These are phyloP conservation scores for Drosophila macrospina DNA, from an alignment of 2,888 invertebrate species.

Conservation along the genomic window DNA sequence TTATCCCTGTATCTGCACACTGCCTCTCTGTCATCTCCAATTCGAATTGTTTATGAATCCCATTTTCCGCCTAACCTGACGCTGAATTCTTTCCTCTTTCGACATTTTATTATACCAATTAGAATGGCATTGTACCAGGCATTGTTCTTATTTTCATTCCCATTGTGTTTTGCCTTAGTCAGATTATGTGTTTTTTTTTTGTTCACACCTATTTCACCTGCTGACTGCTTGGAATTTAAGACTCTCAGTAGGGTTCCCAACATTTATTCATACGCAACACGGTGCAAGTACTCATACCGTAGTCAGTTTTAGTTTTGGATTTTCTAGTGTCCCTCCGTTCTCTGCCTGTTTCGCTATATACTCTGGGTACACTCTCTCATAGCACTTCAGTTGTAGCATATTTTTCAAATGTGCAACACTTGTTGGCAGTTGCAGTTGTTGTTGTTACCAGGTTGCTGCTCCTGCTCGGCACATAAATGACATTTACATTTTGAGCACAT, in stretches of 20 bases:
- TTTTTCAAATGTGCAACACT: slow-evolving; percentile 77
- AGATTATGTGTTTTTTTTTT: slow-evolving; percentile 28
- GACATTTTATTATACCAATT: slow-evolving; percentile 78
- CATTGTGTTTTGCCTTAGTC: slow-evolving; percentile 34
- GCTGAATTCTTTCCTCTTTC: slow-evolving; percentile 55
- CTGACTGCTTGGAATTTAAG: slow-evolving; percentile 70
- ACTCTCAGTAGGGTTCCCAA: slow-evolving; percentile 67
- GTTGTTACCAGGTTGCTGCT: slow-evolving; percentile 39
- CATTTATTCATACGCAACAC: slow-evolving; percentile 70
- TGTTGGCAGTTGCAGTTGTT: slow-evolving; percentile 41
- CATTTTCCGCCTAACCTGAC: slow-evolving; percentile 37
- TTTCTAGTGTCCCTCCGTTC: background rate
- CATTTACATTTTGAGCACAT: slow-evolving; percentile 77
- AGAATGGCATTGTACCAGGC: slow-evolving; percentile 52
- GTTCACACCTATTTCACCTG: slow-evolving; percentile 61
- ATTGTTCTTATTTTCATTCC: slow-evolving; percentile 44
- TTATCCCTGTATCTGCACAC: slow-evolving; percentile 2
- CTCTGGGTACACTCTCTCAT: slow-evolving; percentile 22
- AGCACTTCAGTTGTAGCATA: slow-evolving; percentile 66
- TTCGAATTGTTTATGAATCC: slow-evolving; percentile 18
- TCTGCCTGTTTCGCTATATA: slow-evolving; percentile 24
- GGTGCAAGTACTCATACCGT: slow-evolving; percentile 6
- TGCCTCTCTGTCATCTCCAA: background rate
- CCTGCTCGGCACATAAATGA: slow-evolving; percentile 65
- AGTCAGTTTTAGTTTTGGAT: slow-evolving; percentile 13